These are phyloP conservation scores for Zoanthus gigantus DNA, from an alignment of 92 coral and sea anemone species.

Conservation along the genomic window DNA sequence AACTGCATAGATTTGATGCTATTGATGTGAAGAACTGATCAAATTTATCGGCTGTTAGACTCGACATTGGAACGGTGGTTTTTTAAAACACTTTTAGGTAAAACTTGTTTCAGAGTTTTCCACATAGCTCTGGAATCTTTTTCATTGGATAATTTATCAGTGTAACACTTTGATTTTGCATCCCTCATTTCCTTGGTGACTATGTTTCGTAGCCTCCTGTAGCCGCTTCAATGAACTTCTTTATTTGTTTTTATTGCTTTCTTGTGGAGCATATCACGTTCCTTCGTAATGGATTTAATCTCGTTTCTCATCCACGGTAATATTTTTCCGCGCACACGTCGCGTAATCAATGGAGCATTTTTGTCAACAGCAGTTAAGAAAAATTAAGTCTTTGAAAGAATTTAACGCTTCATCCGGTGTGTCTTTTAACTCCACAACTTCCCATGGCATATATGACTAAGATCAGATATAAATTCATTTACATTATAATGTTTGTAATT, in stretches of 20 bases:
- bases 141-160: not conserved
- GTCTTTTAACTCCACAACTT: not conserved
- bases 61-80: slow-evolving; percentile 4
- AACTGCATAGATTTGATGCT: slow-evolving; percentile 60
- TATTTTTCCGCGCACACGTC: not conserved
- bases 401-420: slow-evolving; percentile 11
- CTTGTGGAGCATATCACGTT: slow-evolving; percentile 24
- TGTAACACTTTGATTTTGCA: not conserved
- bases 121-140: slow-evolving; percentile 32
- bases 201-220: slow-evolving; percentile 38
- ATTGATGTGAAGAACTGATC: slow-evolving; percentile 62
- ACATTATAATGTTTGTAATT: too few species aligned
- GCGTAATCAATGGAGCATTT: slow-evolving; percentile 7
- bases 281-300: slow-evolving; percentile 14
- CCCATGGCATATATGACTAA: slow-evolving; percentile 1
- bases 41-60: slow-evolving; percentile 54
- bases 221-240: slow-evolving; percentile 53
- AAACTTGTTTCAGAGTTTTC: slow-evolving; percentile 2
- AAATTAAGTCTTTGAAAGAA: slow-evolving; percentile 1
- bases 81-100: slow-evolving; percentile 4
- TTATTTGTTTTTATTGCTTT: slow-evolving; percentile 27
- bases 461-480: too few species aligned
- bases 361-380: slow-evolving; percentile 22
- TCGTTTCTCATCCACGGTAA: slow-evolving; percentile 18
- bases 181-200: slow-evolving; percentile 20